Evolutionary conservation across 2,888 invertebrate species (phyloP).

Genomic region (Latheticus oryzae): DNA sequence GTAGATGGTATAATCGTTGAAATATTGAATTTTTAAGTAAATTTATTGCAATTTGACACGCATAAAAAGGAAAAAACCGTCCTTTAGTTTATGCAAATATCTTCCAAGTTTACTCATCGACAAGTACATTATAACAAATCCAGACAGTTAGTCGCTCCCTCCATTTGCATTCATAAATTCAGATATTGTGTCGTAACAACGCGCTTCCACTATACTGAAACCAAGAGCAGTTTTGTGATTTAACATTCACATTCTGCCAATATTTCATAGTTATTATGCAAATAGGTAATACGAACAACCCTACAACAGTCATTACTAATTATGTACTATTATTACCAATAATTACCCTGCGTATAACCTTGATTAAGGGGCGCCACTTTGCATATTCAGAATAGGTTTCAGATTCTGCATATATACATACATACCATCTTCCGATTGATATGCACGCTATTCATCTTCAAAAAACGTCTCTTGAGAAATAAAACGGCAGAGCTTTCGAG

Average conservation of each 20-base stretch:
- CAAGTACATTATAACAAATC: slow-evolving; percentile 26
- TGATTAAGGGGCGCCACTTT: slow-evolving; percentile 18
- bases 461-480: slow-evolving; percentile 36
- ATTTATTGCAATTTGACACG: too few relatives aligned
- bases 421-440: slow-evolving; percentile 26
- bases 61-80: too few relatives aligned
- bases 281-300: slow-evolving; percentile 25
- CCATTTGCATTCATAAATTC: slow-evolving; percentile 31
- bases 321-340: slow-evolving; percentile 33
- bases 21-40: too few relatives aligned
- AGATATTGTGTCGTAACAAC: slow-evolving; percentile 23
- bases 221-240: slow-evolving; percentile 39
- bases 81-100: slow-evolving; percentile 16
- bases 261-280: slow-evolving; percentile 38
- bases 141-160: slow-evolving; percentile 16
- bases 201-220: slow-evolving; percentile 12
- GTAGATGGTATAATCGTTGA: too few relatives aligned
- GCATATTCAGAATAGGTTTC: slow-evolving; percentile 6
- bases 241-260: slow-evolving; percentile 32
- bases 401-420: slow-evolving; percentile 25
- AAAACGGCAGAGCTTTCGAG: slow-evolving; percentile 33
- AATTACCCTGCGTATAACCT: slow-evolving; percentile 25
- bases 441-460: slow-evolving; percentile 32
- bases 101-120: slow-evolving; percentile 3
- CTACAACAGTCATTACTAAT: slow-evolving; percentile 33